A percentile compares a stretch with the other conserved stretches of the same genome.
Evolutionary conservation across 2,888 invertebrate species (phyloP).

Genomic region (Hirudinaria manillensis): DNA sequence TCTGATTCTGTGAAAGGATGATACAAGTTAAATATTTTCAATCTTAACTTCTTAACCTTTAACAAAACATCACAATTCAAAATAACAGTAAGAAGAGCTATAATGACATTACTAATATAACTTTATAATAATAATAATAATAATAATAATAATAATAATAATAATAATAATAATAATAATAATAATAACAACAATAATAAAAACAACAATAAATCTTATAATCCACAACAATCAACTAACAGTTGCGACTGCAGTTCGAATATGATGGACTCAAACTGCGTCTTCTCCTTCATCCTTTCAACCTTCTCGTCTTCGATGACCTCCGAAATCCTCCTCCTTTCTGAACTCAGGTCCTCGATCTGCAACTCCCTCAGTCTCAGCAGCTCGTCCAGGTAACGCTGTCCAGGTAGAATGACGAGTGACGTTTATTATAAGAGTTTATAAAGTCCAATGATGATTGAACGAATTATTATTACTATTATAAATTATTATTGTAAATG

Average conservation of each 20-base stretch:
- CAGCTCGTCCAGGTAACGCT: conserved; percentile 46
- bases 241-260: conserved; percentile 34
- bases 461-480: background rate
- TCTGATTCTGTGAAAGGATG: no score
- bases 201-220: background rate
- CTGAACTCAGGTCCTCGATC: conserved; percentile 39
- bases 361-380: conserved; percentile 43
- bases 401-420: background rate
- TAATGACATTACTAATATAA: background rate
- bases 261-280: conserved; percentile 33
- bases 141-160: background rate
- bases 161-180: background rate
- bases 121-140: background rate
- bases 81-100: background rate
- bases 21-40: no score
- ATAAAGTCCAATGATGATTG: background rate
- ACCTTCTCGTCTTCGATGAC: conserved; percentile 39
- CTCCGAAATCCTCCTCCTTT: conserved; percentile 8
- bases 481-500: background rate
- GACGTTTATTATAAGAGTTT: background rate
- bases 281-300: conserved; percentile 24
- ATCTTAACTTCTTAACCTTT: no score
- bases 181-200: background rate
- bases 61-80: no score
- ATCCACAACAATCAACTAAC: conserved; percentile 12